Base-by-base conservation (phyloP, 2,888 invertebrate genomes). In the Synanthedon formicaeformis region DNA sequence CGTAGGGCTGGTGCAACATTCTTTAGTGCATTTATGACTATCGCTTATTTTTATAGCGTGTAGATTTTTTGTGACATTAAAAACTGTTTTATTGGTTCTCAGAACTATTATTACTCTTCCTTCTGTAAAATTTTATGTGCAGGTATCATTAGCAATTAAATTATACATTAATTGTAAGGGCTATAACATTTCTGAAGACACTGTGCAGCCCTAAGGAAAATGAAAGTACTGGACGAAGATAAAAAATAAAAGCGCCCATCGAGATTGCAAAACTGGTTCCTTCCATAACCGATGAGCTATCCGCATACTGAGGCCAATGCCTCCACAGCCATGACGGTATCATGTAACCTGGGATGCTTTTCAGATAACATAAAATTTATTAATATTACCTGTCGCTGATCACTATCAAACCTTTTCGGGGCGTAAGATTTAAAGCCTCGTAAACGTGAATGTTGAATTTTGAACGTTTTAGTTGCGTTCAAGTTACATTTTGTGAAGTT, bases 211-310 rank as follows among this genome's bases (percentile, higher is more conserved):
- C 59, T 59, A 56, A 54, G 57, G 57, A 59, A 58, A 59, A 58
- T 62, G 40, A 60, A 67, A 64, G 64, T 56, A 56, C 51, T 34
- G 52, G 52, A 56, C 52, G 57, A 58, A 63, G 55, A 60, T 27
- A 57, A 59, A 57, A 64, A 66, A 60, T 63, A 60, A 63, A 52
- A 58, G 56, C 57, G 56, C 56, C 53, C 60, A 63, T 67, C 63
- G 63, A 64, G 69, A 68, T 69, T 57, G 67, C 67, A 59, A 67
- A 76, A 81, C 79, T 61, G 71, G 79, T 80, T 75, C 60, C 61
- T 11, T 58, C 58, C 60, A 61, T 63, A 63, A 66, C 55, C 60
- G 60, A 61, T 66, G 64, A 59, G 58, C 59, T 54, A 58, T 18
- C 18, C 54, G 56, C 51, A 57, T 65, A 13, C 45, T 45, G 45